Evolutionary conservation across 2,888 invertebrate genomes (phyloP), one percentile per base, ranked within the genome.

Genomic region (Cenopis cana): DNA sequence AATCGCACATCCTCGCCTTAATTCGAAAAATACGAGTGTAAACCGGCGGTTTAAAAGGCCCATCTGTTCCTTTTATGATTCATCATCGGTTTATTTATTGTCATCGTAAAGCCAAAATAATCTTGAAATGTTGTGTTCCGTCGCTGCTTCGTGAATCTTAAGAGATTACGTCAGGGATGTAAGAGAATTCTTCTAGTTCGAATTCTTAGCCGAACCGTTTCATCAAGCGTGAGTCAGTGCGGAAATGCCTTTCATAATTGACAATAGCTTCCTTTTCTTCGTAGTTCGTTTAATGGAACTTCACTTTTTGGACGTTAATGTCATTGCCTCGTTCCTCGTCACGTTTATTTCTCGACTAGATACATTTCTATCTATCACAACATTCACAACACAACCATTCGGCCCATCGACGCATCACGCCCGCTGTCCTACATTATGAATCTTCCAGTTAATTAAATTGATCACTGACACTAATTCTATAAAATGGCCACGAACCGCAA

Each of bases 51-150:
- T 65, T 52, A 55, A 64, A 70, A 33, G 69, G 29, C 57, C 59
- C 70, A 70, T 70, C 70, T 70, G 70, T 41, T 38, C 54, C 33
- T 60, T 70, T 70, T 70, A 70, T 66, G 59, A 70, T 70, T 64
- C 69, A 70, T 65, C 59, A 66, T 65, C 59, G 59, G 59, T 54
- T 36, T 70, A 65, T 70, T 65, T 69, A 69, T 59, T 70, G 65
- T 70, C 60, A 66, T 66, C 70, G 59, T 70, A 70, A 70, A 70
- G 54, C 54, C 65, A 46, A 60, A 71, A 61, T 71, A 67, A 67
- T 67, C 66, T 71, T 24, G 54, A 60, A 61, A 67, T 61, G 61
- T 17, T 50, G 60, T 29, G 46, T 36, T 70, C 65, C 70, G 54
- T 70, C 50, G 17, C 52, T 65, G 41, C 60, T 54, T 20, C 38